phyloP scores from a whole-genome alignment of 2,797 vertebrate genomes.

The Sebastolobus alascanus region DNA sequence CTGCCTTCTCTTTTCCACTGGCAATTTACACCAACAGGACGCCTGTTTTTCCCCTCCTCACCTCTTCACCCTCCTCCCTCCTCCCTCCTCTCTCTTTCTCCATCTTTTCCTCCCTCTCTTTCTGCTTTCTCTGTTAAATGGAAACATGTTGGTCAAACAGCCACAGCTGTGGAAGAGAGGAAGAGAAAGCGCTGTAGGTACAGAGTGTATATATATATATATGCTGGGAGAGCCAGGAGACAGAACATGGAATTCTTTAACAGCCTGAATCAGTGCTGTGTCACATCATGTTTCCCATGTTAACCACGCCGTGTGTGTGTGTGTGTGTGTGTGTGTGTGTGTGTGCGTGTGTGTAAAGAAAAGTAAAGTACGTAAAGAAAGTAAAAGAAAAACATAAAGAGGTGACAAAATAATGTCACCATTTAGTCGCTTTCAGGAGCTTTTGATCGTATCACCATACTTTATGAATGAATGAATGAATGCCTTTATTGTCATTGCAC shows the following conservation, averaged over 20 bases:
- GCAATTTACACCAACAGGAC: constrained; percentile 81
- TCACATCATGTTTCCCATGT: constrained; percentile 53
- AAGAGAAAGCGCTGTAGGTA: constrained; percentile 34
- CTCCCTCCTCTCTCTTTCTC: neutral
- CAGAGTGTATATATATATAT: constrained; percentile 6
- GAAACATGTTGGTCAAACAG: constrained; percentile 70
- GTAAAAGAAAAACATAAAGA: neutral
- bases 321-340: constrained; percentile 5
- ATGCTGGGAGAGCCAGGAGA: constrained; percentile 6
- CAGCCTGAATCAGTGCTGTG: constrained; percentile 34
- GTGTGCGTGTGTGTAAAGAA: constrained; percentile 3
- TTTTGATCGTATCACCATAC: too few species aligned
- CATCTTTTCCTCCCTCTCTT: constrained; percentile 4
- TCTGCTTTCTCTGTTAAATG: constrained; percentile 55
- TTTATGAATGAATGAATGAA: too few species aligned
- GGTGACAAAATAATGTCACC: neutral
- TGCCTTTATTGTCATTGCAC: too few species aligned
- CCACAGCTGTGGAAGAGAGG: constrained; percentile 60
- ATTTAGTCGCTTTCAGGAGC: too few species aligned
- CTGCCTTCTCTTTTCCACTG: constrained; percentile 79
- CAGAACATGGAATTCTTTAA: constrained; percentile 45
- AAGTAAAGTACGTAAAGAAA: neutral
- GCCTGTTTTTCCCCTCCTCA: constrained; percentile 67
- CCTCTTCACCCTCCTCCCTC: constrained; percentile 11
- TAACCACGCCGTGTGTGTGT: constrained; percentile 25